Base-by-base conservation (phyloP, 2,888 invertebrate genomes). In the Protodeltote pygarga region DNA sequence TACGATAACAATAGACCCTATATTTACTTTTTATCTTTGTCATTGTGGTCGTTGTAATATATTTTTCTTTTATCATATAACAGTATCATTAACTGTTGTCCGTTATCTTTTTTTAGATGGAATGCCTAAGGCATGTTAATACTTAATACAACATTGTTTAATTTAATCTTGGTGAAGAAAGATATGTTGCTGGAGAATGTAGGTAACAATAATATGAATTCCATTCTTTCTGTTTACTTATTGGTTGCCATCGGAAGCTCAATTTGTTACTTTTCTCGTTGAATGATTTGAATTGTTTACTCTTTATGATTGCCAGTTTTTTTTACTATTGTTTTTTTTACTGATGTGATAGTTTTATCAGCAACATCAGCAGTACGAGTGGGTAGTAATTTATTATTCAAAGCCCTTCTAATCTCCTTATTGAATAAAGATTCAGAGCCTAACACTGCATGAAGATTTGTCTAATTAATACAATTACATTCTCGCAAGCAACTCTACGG, bases 11-110 rank as follows among this genome's bases (percentile, higher is more conserved):
- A 75, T 75, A 59, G 64, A 42, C 67, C 63, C 72, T 71, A 55
- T 82, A 71, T 83, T 83, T 83, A 78, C 75, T 75, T 77, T 78
- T 79, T 74, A 71, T 77, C 73, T 50, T 71, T 73, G 71, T 73
- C 74, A 70, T 62, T 58, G 46, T 61, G 49, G 39, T 52, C 48
- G 42, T 53, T 38, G 48, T 57, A 50, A 57, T 69, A 41, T 44
- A 60, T 65, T 60, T 63, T 61, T 48, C 47, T 68, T 42, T 58
- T 44, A 41, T 37, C 37, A 20, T 44, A 34, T 39, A 40, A 46
- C 57, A 53, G 50, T 49, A 46, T 41, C 53, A 48, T 53, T 58
- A 53, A 50, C 51, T 52, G 47, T 57, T 65, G 41, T 42, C 37
- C 47, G 48, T 62, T 66, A 54, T 53, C 54, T 60, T 35, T 41